Evolutionary conservation across 2,113 vertebrate genomes (phyloP).

Genomic region (Pelodiscus sinensis): DNA sequence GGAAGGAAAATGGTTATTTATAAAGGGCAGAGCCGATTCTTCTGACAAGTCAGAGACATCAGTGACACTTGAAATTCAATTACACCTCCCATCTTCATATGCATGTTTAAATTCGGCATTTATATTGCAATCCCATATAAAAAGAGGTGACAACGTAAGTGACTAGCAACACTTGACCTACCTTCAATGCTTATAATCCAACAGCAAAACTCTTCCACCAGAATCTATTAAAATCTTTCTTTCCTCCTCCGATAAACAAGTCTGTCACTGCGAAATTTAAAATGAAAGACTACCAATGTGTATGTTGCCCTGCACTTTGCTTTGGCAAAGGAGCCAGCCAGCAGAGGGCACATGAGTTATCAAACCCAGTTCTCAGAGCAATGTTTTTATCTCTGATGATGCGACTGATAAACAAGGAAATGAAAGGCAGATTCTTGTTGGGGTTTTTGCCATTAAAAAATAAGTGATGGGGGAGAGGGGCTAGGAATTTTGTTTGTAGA

Average conservation of each 20-base stretch:
- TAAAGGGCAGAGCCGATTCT: fast-evolving
- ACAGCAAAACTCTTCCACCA: neutral
- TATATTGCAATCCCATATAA: neutral
- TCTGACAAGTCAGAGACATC: fast-evolving
- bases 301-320: neutral
- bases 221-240: neutral
- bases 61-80: neutral
- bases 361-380: fast-evolving
- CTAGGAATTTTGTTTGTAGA: neutral
- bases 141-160: neutral
- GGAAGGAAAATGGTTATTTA: neutral
- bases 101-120: neutral
- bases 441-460: neutral
- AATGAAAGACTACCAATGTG: neutral
- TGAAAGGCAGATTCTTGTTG: neutral
- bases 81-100: neutral
- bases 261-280: neutral
- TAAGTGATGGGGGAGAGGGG: fast-evolving
- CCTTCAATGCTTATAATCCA: neutral
- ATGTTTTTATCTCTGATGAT: neutral
- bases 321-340: neutral
- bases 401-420: neutral
- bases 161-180: neutral
- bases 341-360: fast-evolving
- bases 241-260: neutral